These are phyloP conservation scores for Hipposideros armiger DNA, from an alignment of 2,113 vertebrate genomes.

Conservation along the genomic window DNA sequence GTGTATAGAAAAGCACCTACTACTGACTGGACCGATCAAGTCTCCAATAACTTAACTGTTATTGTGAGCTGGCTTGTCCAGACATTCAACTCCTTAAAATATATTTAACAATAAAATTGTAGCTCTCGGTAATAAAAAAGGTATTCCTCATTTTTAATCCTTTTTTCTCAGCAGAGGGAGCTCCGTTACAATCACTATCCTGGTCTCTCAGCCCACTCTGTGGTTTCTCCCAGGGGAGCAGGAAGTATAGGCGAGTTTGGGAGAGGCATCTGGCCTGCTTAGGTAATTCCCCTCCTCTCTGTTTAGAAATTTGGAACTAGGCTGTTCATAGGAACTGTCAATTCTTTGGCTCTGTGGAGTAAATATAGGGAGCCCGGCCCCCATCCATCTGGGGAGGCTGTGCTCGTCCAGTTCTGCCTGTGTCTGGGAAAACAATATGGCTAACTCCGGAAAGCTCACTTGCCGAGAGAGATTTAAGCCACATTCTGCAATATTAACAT, in stretches of 20 bases:
- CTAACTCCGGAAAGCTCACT: not conserved
- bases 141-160: not conserved
- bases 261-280: not conserved
- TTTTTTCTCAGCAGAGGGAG: not conserved
- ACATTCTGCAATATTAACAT: not conserved
- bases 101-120: constrained; percentile 18
- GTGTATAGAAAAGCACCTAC: not conserved
- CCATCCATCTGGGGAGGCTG: not conserved
- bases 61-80: not conserved
- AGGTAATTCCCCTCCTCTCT: not conserved
- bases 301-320: not conserved
- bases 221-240: not conserved
- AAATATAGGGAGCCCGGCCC: not conserved
- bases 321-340: not conserved
- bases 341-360: not conserved
- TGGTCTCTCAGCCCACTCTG: not conserved
- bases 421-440: not conserved
- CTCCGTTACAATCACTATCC: not conserved
- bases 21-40: not conserved
- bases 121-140: not conserved
- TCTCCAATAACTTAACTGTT: constrained; percentile 32
- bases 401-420: not conserved
- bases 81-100: not conserved
- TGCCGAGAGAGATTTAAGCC: not conserved
- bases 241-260: not conserved